Conservation (phyloP, 2,888 invertebrate species). For the Tipula unca region DNA sequence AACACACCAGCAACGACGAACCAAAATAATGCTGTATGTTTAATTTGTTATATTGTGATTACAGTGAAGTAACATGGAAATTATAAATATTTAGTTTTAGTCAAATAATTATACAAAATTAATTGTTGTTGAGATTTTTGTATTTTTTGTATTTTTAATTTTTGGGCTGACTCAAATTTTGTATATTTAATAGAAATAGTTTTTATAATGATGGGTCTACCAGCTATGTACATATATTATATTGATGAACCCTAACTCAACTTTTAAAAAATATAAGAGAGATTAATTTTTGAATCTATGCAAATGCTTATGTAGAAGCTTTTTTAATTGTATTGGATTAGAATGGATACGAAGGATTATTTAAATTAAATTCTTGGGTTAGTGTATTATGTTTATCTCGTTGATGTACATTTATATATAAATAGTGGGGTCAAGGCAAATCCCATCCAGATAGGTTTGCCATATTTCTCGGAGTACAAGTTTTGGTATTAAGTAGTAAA, state of each 20-base stretch:
- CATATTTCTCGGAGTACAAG: too few relatives aligned
- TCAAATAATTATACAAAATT: neutral
- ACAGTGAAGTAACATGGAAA: neutral
- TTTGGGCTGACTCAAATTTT: neutral
- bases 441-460: too few relatives aligned
- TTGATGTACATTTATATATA: too few relatives aligned
- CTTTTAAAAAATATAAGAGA: neutral
- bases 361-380: neutral
- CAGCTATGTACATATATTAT: too few relatives aligned
- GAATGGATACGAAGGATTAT: neutral
- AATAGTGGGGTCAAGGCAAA: too few relatives aligned
- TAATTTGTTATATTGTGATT: neutral
- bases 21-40: neutral
- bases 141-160: neutral
- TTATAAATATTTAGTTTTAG: neutral
- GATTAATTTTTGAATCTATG: neutral
- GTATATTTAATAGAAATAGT: neutral
- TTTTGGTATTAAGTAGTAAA: too few relatives aligned
- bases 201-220: neutral
- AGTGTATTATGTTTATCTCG: too few relatives aligned
- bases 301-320: neutral
- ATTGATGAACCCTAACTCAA: neutral
- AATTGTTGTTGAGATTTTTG: neutral
- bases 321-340: neutral
- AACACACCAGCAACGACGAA: neutral